A percentile compares a stretch with the other conserved stretches of the same genome.
Evolutionary conservation across 2,797 vertebrate genomes (phyloP).

Genomic region (Pristis pectinata): DNA sequence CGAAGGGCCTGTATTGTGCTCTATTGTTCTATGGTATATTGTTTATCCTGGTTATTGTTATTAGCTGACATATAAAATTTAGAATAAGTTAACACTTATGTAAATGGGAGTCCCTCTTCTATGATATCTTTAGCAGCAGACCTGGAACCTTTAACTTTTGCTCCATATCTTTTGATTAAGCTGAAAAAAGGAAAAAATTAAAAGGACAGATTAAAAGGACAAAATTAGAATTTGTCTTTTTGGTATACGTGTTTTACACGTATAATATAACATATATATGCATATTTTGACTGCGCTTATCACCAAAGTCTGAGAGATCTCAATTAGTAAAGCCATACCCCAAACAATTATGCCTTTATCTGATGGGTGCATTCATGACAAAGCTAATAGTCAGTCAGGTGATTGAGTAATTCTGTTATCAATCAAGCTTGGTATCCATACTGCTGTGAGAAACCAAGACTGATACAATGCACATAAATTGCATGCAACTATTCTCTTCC

Average conservation of each 20-base stretch:
- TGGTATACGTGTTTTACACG: not conserved
- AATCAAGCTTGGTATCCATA: too few species aligned
- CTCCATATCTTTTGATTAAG: not conserved
- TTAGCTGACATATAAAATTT: not conserved
- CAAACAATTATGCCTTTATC: not conserved
- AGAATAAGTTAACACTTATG: not conserved
- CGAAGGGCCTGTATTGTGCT: too few species aligned
- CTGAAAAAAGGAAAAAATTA: too few species aligned
- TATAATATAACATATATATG: not conserved
- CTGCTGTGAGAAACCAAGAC: too few species aligned
- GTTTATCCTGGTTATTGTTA: not conserved
- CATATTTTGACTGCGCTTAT: not conserved
- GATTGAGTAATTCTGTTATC: too few species aligned
- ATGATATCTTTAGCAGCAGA: too few species aligned
- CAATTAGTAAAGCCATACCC: not conserved
- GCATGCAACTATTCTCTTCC: too few species aligned
- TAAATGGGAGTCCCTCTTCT: not conserved
- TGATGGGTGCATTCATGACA: too few species aligned
- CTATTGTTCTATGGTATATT: too few species aligned
- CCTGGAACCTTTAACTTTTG: not conserved
- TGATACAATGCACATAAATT: too few species aligned
- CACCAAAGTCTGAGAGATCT: not conserved
- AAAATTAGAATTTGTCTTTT: not conserved
- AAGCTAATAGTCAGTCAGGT: too few species aligned
- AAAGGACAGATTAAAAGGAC: not conserved